These are phyloP conservation scores for Myiozetetes cayanensis DNA, from an alignment of 2,113 vertebrate species.

Conservation along the genomic window DNA sequence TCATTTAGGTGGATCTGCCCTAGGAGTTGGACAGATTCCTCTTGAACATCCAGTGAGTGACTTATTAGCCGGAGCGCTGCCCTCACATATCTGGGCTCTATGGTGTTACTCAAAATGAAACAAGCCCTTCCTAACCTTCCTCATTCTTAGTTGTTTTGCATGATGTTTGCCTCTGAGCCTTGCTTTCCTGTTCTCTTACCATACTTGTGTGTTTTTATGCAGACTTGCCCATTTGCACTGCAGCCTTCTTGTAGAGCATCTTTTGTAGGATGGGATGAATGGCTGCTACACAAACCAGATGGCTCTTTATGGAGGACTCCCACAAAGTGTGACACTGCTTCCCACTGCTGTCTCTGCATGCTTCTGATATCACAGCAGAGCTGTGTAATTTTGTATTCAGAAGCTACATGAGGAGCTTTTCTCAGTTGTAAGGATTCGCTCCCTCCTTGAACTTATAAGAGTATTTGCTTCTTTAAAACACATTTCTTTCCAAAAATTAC, in stretches of 20 bases:
- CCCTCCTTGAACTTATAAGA: not conserved
- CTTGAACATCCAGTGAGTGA: not conserved
- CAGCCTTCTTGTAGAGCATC: not conserved
- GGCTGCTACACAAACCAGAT: not conserved
- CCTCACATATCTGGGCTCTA: not conserved
- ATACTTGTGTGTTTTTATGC: rapidly evolving
- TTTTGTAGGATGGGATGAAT: not conserved
- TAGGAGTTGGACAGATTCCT: not conserved
- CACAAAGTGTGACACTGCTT: not conserved
- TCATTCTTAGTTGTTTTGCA: not conserved
- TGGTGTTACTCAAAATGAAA: not conserved
- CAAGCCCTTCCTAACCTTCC: not conserved
- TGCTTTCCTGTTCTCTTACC: not conserved
- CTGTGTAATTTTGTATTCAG: not conserved
- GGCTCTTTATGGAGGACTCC: not conserved
- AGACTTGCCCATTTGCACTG: not conserved
- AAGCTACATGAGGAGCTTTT: not conserved
- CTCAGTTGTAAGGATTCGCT: not conserved
- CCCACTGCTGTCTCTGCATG: not conserved
- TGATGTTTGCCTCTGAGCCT: not conserved
- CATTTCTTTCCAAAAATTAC: not conserved
- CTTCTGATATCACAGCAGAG: not conserved
- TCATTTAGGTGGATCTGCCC: not conserved
- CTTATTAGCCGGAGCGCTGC: rapidly evolving
- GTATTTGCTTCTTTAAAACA: not conserved